These are phyloP conservation scores for Metopolophium dirhodum DNA, from an alignment of 1,140 invertebrate species.

Conservation along the genomic window DNA sequence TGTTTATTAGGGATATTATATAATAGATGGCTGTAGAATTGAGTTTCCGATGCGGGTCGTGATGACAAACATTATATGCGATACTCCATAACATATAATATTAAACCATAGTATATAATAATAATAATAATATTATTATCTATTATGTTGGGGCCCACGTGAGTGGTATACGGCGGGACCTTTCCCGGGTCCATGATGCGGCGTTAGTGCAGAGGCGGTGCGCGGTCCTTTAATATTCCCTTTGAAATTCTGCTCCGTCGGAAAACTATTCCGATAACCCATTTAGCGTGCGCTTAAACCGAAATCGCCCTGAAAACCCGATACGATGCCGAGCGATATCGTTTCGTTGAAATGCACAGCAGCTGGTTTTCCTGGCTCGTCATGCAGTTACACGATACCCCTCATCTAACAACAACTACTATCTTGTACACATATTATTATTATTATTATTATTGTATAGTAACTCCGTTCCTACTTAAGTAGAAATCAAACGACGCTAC, in stretches of 20 bases:
- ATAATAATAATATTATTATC: not conserved
- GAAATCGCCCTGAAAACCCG: not conserved
- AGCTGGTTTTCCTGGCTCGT: not conserved
- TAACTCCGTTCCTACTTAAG: not conserved
- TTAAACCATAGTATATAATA: not conserved
- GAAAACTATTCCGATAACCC: conserved; percentile 40
- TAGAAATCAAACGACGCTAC: not conserved
- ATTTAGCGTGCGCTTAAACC: not conserved
- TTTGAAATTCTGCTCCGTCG: not conserved
- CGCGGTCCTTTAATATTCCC: not conserved
- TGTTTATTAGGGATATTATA: not conserved
- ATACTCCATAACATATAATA: not conserved
- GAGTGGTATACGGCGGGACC: not conserved
- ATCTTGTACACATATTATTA: not conserved
- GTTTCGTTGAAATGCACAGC: not conserved
- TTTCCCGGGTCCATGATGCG: not conserved
- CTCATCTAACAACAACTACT: not conserved
- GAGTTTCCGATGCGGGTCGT: not conserved
- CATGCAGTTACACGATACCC: conserved; percentile 5
- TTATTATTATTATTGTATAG: not conserved
- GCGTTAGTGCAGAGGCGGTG: not conserved
- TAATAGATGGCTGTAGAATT: not conserved
- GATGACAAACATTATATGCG: not conserved
- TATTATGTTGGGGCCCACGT: not conserved
- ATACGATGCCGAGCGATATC: not conserved